These are phyloP conservation scores for Erythrolamprus reginae DNA, from an alignment of 2,113 vertebrate genomes.

Conservation along the genomic window DNA sequence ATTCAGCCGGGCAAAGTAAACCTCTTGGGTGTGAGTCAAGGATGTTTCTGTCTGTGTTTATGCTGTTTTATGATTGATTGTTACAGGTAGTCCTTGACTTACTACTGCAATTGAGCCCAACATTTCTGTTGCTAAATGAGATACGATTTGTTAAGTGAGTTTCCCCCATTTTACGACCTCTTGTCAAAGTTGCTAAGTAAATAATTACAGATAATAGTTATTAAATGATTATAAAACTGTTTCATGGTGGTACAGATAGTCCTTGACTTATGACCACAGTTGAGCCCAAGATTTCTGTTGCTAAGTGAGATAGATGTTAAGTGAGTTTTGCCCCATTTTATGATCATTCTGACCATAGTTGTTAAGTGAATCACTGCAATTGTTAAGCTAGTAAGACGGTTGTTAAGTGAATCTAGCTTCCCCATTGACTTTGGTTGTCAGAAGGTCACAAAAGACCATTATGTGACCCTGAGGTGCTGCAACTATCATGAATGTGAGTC, in stretches of 20 bases:
- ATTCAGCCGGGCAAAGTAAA: not conserved
- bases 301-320: not conserved
- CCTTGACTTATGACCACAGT: not conserved
- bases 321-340: not conserved
- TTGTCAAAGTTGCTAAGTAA: not conserved
- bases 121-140: not conserved
- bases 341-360: not conserved
- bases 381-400: not conserved
- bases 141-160: not conserved
- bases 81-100: not conserved
- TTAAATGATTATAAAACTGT: constrained; percentile 34
- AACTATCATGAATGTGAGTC: not conserved
- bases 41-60: not conserved
- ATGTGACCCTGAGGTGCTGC: not conserved
- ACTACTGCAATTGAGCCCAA: not conserved
- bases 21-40: not conserved
- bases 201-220: not conserved
- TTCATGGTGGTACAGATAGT: not conserved
- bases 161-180: not conserved
- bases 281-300: not conserved
- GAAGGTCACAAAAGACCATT: not conserved
- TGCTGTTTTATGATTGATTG: constrained; percentile 4
- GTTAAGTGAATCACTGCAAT: not conserved
- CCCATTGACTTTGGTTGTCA: not conserved
- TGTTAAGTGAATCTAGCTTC: not conserved